phyloP scores from a whole-genome alignment of 2,113 vertebrate species.

The Helogale parvula region DNA sequence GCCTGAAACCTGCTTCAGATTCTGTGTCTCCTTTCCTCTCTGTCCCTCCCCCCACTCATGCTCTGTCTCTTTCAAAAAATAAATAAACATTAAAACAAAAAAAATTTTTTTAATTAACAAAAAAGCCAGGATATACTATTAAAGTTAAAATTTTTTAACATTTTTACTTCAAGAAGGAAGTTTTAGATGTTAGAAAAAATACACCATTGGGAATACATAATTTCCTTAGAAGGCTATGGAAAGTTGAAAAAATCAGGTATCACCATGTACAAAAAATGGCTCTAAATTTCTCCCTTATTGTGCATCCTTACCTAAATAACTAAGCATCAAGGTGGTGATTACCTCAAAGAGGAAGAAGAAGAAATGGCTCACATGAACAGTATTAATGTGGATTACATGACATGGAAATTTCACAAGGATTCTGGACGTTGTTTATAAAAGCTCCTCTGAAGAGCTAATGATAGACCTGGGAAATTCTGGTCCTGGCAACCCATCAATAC shows the following conservation, averaged over 20 bases:
- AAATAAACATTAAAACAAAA: no score
- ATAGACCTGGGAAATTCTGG: conserved; percentile 21
- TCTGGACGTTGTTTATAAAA: neutral
- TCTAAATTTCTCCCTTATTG: neutral
- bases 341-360: neutral
- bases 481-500: conserved; percentile 59
- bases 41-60: no score
- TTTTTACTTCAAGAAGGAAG: neutral
- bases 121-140: neutral
- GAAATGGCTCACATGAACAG: neutral
- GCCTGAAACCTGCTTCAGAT: no score
- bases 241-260: neutral
- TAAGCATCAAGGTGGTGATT: neutral
- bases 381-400: neutral
- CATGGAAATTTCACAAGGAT: conserved; percentile 2
- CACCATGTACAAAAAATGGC: neutral
- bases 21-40: no score
- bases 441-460: conserved; percentile 61
- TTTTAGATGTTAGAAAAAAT: conserved; percentile 15
- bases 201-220: neutral
- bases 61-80: no score
- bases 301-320: neutral
- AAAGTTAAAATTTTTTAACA: neutral
- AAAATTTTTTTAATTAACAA: no score
- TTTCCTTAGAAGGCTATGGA: neutral